phyloP scores from a whole-genome alignment of 2,797 vertebrate species.

The Otolemur crassicaudatus region DNA sequence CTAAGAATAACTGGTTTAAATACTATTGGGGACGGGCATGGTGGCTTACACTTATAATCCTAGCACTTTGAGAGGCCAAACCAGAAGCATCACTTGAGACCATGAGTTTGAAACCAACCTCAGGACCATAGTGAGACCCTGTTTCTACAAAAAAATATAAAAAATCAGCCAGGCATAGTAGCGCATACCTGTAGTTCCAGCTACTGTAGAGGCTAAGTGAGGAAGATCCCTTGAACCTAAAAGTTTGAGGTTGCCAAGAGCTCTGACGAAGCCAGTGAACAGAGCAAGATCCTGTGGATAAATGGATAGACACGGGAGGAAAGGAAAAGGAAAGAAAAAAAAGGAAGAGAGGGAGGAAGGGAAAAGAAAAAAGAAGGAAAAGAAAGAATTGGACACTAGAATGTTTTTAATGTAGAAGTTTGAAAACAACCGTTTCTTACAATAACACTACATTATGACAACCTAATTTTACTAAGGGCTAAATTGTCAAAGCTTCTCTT shows the following conservation, averaged over 20 bases:
- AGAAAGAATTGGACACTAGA: background rate
- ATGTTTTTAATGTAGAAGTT: background rate
- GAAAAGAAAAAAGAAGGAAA: no score
- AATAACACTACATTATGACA: background rate
- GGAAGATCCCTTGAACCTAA: background rate
- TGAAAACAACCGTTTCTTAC: background rate
- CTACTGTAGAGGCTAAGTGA: background rate
- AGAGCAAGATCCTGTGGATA: background rate
- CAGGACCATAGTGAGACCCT: background rate
- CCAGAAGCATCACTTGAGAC: background rate
- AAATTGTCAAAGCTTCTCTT: background rate
- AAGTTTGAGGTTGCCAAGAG: background rate
- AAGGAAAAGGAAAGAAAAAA: no score
- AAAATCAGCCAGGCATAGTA: background rate
- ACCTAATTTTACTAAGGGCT: background rate
- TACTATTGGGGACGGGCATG: background rate
- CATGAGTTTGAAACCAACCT: background rate
- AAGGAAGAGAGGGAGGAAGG: background rate
- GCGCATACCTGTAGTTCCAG: background rate
- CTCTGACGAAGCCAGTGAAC: background rate
- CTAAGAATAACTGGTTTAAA: constrained; percentile 30
- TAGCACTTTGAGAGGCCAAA: background rate
- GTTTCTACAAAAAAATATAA: background rate
- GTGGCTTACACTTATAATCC: background rate
- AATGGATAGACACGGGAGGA: no score